Evolutionary conservation across 23 tunicate genomes (phyloP).

Genomic region (Aplidium turbinatum): DNA sequence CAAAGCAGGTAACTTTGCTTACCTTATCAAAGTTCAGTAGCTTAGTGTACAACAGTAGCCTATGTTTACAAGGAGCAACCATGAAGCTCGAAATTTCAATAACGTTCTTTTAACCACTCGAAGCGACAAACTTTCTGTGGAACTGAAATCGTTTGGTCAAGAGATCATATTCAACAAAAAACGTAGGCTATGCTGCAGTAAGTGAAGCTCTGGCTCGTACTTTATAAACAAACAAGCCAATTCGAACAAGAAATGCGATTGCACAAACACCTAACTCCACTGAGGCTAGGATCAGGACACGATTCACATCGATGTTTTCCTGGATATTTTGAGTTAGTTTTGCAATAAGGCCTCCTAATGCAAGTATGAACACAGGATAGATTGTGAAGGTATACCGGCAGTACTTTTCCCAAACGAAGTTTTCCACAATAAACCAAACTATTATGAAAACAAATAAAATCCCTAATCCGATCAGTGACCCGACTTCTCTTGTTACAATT

Average conservation of each 20-base stretch:
- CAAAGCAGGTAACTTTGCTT: no score
- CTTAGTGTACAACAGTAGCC: no score
- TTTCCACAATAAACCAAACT: slow-evolving; percentile 28
- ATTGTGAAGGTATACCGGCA: slow-evolving; percentile 34
- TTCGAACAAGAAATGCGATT: slow-evolving; percentile 15
- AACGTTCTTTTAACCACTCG: no score
- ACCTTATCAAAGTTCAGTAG: no score
- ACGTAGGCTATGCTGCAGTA: no score
- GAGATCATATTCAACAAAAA: no score
- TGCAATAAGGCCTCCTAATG: slow-evolving; percentile 4
- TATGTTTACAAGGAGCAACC: no score
- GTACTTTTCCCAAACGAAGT: slow-evolving; percentile 31
- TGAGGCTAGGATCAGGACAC: neutral
- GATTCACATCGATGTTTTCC: neutral
- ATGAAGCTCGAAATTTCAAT: no score
- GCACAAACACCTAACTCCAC: slow-evolving; percentile 1
- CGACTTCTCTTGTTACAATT: slow-evolving; percentile 10
- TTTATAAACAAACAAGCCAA: slow-evolving; percentile 8
- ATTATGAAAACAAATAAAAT: slow-evolving; percentile 14
- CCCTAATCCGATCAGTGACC: slow-evolving; percentile 9
- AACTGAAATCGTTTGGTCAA: no score
- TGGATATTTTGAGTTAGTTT: neutral
- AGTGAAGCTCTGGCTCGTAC: slow-evolving; percentile 6
- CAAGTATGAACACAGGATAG: slow-evolving; percentile 28
- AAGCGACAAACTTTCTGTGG: no score